phyloP scores from a whole-genome alignment of 2,113 vertebrate species.

The Carollia perspicillata region DNA sequence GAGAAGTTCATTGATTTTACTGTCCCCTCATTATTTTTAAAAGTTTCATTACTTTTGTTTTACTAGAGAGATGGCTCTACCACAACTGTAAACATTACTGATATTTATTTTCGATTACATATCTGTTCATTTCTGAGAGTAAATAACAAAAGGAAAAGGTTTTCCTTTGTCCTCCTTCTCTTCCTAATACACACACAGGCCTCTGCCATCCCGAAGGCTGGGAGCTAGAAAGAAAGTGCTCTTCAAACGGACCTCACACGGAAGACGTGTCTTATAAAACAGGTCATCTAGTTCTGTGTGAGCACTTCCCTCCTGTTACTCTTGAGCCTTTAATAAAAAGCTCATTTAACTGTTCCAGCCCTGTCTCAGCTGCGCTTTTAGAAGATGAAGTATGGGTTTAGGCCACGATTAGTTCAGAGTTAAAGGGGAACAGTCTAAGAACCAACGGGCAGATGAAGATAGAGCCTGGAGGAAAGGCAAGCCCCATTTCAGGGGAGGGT shows the following conservation, averaged over 20 bases:
- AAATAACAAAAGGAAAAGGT: not conserved
- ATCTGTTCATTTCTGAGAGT: not conserved
- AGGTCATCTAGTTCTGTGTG: not conserved
- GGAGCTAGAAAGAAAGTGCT: not conserved
- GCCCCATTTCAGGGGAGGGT: not conserved
- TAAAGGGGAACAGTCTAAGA: not conserved
- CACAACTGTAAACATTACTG: not conserved
- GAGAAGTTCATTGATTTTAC: not conserved
- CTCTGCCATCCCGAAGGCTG: not conserved
- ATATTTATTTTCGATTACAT: not conserved
- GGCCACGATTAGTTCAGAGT: not conserved
- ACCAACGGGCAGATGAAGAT: not conserved
- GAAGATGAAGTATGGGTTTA: not conserved
- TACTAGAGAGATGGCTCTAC: not conserved
- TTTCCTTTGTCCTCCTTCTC: not conserved
- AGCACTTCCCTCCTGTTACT: not conserved
- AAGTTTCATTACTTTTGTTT: constrained; percentile 15
- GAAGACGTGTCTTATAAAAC: not conserved
- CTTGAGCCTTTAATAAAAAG: constrained; percentile 15
- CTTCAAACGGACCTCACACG: not conserved
- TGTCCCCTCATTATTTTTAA: not conserved
- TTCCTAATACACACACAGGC: not conserved
- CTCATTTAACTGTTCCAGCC: not conserved
- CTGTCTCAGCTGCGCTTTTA: not conserved
- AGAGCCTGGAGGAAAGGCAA: not conserved